Evolutionary conservation across 2,797 vertebrate species (phyloP).

Genomic region (Erethizon dorsatum): DNA sequence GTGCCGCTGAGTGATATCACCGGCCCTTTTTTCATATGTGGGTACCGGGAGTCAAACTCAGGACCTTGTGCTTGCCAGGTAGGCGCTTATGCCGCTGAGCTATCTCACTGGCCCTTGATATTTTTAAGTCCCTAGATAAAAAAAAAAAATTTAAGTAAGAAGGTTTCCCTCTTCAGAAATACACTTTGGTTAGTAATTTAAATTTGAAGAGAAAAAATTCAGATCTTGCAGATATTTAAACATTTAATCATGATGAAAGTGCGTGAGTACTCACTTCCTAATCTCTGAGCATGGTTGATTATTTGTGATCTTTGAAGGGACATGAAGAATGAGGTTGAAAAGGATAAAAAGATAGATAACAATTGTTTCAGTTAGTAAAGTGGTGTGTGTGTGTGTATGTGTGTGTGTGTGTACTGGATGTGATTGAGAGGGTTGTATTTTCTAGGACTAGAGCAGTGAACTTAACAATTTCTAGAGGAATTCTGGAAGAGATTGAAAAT

Average conservation of each 20-base stretch:
- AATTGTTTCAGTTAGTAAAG: not conserved
- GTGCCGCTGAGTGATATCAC: too few species aligned
- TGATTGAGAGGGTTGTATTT: not conserved
- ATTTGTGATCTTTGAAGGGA: not conserved
- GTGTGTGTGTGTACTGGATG: not conserved
- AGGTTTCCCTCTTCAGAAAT: not conserved
- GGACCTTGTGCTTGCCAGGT: too few species aligned
- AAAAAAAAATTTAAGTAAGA: not conserved
- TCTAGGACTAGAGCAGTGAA: not conserved
- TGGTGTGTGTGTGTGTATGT: not conserved
- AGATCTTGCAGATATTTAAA: constrained; percentile 23
- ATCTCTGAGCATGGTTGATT: not conserved
- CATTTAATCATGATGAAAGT: constrained; percentile 33
- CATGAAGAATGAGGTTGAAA: not conserved
- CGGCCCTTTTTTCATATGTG: too few species aligned
- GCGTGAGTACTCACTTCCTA: not conserved
- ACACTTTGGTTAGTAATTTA: not conserved
- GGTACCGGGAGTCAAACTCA: too few species aligned
- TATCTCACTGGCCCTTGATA: not conserved
- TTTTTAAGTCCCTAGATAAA: constrained; percentile 44
- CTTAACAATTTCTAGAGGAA: constrained; percentile 19
- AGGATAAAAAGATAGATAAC: not conserved
- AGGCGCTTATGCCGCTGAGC: too few species aligned
- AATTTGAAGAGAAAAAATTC: constrained; percentile 25
- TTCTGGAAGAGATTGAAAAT: not conserved